Evolutionary conservation across 2,797 vertebrate genomes (phyloP).

Genomic region (Acanthornis magna): DNA sequence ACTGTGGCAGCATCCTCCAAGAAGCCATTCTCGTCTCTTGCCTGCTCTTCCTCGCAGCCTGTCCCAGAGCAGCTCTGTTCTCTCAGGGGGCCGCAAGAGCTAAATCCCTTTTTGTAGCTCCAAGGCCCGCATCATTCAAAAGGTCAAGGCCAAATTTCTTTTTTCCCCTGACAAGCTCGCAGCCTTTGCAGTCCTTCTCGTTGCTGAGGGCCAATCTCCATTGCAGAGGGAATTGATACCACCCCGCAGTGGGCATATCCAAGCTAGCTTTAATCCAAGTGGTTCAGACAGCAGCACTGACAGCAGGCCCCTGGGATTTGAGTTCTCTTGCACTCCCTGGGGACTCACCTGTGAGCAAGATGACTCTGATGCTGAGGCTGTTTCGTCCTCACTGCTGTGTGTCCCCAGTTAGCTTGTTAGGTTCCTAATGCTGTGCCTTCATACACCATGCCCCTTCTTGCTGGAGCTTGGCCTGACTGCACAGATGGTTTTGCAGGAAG

Average conservation of each 20-base stretch:
- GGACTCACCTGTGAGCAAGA: neutral
- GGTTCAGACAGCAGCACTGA: neutral
- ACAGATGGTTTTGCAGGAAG: neutral
- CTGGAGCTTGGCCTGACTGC: neutral
- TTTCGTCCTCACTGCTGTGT: neutral
- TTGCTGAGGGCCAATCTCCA: neutral
- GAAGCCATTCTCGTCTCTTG: neutral
- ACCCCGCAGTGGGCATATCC: neutral
- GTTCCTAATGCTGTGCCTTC: neutral
- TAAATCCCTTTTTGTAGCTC: neutral
- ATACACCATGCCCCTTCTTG: fast-evolving
- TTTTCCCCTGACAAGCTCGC: neutral
- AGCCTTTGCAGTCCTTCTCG: neutral
- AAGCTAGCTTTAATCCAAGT: neutral
- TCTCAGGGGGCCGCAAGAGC: neutral
- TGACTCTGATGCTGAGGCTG: neutral
- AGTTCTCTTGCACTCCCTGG: neutral
- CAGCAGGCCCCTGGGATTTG: neutral
- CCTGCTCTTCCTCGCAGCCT: neutral
- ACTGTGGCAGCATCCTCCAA: neutral
- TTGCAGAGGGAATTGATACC: neutral
- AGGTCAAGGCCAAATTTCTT: neutral
- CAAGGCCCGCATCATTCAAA: neutral
- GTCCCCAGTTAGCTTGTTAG: neutral
- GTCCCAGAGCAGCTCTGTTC: neutral